Evolutionary conservation across 2,113 vertebrate genomes (phyloP), one percentile per base, ranked within the genome.

Genomic region (Elanoides forficatus): DNA sequence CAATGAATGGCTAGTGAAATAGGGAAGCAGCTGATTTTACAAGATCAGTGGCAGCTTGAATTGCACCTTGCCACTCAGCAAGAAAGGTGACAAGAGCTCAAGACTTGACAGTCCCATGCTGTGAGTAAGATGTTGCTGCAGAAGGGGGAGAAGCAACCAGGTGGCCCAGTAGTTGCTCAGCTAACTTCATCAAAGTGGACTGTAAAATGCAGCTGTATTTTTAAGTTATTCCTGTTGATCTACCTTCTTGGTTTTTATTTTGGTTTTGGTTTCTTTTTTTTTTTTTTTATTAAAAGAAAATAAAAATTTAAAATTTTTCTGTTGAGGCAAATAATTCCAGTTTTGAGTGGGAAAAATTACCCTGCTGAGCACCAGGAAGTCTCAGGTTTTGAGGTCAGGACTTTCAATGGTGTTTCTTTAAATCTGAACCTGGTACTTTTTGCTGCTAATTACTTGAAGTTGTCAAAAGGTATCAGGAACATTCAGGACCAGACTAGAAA

Each of bases 61-160:
- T 50, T 38, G 55, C 7, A 7, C 26, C 48, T 73, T 66, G 34
- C 45, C 50, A 93, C 86, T 19, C 86, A 92, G 86, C 88, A 90
- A 82, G 80, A 88, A 68, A 83, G 27, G 36, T 95, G 91, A 97
- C 91, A 88, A 45, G 58, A 66, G 67, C 42, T 86, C 75, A 81
- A 36, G 45, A 45, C 47, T 45, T 95, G 93, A 92, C 72, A 90
- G 45, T 86, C 19, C 0, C 88, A 81, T 58, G 79, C 86, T 96
- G 94, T 72, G 90, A 82, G 17, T 59, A 80, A 90, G 71, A 79
- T 58, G 48, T 53, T 88, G 55, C 16, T 92, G 67, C 58, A 86
- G 75, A 90, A 88, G 7, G 21, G 13, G 18, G 5, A 65, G 66
- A 86, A 81, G 52, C 36, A 80, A 43, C 34, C 86, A 90, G 63